Conservation (phyloP, 2,888 invertebrate species). For the Ditula angustiorana region DNA sequence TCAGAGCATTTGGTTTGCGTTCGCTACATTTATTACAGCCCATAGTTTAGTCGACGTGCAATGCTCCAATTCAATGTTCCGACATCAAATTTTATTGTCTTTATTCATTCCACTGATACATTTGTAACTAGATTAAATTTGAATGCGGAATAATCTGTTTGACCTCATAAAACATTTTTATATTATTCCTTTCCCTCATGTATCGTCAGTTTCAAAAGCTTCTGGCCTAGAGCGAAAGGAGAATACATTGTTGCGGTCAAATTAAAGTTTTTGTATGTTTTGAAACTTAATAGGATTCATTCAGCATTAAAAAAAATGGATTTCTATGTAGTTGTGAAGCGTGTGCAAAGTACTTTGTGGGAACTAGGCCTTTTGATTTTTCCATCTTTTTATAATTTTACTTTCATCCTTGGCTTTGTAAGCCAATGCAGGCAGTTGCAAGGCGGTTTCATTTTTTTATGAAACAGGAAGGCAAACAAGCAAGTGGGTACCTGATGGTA, state of each 20-base stretch:
- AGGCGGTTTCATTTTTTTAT: too few relatives aligned
- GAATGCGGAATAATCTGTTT: not conserved
- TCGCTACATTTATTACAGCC: slow-evolving; percentile 49
- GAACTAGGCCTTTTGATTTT: too few relatives aligned
- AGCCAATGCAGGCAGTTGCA: too few relatives aligned
- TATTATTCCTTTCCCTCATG: too few relatives aligned
- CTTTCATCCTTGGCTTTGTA: too few relatives aligned
- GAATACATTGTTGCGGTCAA: not conserved
- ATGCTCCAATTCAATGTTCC: slow-evolving; percentile 34
- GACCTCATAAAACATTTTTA: not conserved
- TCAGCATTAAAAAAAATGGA: too few relatives aligned
- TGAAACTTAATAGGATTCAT: too few relatives aligned
- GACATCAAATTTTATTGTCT: slow-evolving; percentile 39
- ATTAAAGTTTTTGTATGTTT: not conserved
- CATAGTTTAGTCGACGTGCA: slow-evolving; percentile 39
- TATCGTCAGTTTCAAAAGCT: not conserved
- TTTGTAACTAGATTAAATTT: slow-evolving; percentile 20
- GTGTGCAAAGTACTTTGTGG: too few relatives aligned
- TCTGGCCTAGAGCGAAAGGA: not conserved
- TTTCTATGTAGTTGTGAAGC: too few relatives aligned
- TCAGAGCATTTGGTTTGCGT: slow-evolving; percentile 51
- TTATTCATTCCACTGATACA: slow-evolving; percentile 20
- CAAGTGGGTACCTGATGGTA: too few relatives aligned
- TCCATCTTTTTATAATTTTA: too few relatives aligned
- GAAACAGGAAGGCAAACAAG: not conserved